Evolutionary conservation across 2,797 vertebrate genomes (phyloP).

Genomic region (Mormyrops boulengeri): DNA sequence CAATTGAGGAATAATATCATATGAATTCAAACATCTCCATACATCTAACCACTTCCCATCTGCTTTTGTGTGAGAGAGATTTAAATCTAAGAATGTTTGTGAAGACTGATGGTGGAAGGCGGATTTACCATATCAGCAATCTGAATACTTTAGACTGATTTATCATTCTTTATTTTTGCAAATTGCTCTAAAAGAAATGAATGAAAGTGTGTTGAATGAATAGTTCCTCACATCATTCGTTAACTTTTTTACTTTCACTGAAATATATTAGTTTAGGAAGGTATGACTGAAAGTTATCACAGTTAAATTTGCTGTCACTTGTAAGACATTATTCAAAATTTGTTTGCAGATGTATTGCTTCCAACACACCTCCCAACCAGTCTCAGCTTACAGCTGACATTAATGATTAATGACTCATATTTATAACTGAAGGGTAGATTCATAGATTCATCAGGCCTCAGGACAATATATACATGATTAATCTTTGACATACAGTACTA

Average conservation of each 20-base stretch:
- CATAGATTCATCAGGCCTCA: no score
- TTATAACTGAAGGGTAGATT: no score
- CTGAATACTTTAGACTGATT: neutral
- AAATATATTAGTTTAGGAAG: neutral
- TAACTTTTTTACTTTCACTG: neutral
- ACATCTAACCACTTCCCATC: neutral
- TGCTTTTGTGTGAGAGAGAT: neutral
- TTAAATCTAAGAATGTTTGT: neutral
- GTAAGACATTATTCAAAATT: neutral
- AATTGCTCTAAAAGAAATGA: neutral
- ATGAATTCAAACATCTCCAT: no score
- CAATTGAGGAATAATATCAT: neutral
- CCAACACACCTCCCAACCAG: no score
- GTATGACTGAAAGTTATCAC: neutral
- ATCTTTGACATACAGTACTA: no score
- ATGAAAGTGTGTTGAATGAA: neutral
- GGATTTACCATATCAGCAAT: neutral
- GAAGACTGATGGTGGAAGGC: neutral
- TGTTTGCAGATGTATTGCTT: neutral
- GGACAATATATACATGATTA: no score
- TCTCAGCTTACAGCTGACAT: no score
- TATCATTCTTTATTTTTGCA: neutral
- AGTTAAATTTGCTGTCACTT: neutral
- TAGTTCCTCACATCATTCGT: no score
- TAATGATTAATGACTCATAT: no score